Evolutionary conservation across 2,888 invertebrate species (phyloP).

Genomic region (Drosophila monieri): DNA sequence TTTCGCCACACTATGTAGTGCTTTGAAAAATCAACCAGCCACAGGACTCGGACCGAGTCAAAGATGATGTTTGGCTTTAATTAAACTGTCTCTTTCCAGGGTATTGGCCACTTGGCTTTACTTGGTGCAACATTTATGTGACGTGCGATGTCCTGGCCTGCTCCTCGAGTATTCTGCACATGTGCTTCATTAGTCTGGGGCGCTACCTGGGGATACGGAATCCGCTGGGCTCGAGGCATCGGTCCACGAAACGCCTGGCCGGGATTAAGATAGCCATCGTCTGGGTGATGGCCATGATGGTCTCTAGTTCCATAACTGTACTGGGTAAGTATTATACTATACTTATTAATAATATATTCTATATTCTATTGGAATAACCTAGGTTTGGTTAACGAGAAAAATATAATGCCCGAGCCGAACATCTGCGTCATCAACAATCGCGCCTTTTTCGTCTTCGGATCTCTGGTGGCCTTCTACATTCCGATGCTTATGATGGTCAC

Average conservation of each 20-base stretch:
- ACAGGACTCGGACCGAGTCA: conserved; percentile 3
- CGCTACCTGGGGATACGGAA: conserved; percentile 95
- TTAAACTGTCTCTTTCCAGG: conserved; percentile 85
- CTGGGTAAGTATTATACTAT: conserved; percentile 87
- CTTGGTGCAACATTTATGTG: conserved; percentile 97
- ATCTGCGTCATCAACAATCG: conserved; percentile 93
- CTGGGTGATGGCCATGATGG: conserved; percentile 95
- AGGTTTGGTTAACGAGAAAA: conserved; percentile 90
- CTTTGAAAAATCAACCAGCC: conserved; percentile 55
- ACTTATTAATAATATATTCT: not conserved
- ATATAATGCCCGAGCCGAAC: conserved; percentile 92
- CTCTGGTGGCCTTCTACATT: conserved; percentile 96
- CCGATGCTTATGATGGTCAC: conserved; percentile 98
- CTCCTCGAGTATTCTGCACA: conserved; percentile 97
- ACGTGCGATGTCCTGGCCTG: conserved; percentile 98
- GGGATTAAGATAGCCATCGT: conserved; percentile 95
- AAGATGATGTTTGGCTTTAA: conserved; percentile 26
- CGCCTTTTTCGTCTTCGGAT: conserved; percentile 95
- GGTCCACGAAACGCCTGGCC: conserved; percentile 92
- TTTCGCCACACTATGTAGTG: not conserved
- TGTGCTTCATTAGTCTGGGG: conserved; percentile 94
- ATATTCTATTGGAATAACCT: conserved; percentile 37
- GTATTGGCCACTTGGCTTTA: conserved; percentile 95
- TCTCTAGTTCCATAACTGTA: conserved; percentile 93
- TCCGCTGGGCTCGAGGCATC: conserved; percentile 93